Conservation (phyloP, 2,888 invertebrate species). For the Leucoma salicis region DNA sequence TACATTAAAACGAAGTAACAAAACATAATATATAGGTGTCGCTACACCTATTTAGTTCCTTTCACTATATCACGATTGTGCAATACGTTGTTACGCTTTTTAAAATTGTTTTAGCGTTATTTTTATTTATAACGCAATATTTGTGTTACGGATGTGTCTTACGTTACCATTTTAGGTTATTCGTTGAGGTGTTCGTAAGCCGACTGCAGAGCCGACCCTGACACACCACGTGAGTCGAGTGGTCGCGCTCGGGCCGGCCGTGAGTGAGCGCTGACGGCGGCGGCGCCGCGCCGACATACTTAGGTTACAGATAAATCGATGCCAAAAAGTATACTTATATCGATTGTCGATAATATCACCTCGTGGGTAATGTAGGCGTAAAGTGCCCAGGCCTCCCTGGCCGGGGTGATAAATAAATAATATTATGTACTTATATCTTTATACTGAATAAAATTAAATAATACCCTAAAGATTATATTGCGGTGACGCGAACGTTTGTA, state of each 20-base stretch:
- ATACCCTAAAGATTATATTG: slow-evolving; percentile 69
- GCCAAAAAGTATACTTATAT: slow-evolving; percentile 79
- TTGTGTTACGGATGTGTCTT: slow-evolving; percentile 45
- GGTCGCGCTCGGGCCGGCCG: slow-evolving; percentile 30
- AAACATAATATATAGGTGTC: slow-evolving; percentile 50
- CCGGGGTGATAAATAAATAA: slow-evolving; percentile 57
- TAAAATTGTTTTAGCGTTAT: slow-evolving; percentile 66
- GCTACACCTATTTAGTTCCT: slow-evolving; percentile 50
- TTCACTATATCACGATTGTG: slow-evolving; percentile 65
- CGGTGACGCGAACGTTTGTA: slow-evolving; percentile 72
- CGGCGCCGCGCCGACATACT: slow-evolving; percentile 46
- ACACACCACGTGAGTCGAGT: slow-evolving; percentile 1
- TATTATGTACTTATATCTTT: slow-evolving; percentile 73
- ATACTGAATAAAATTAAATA: slow-evolving; percentile 73
- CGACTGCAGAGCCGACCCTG: slow-evolving; percentile 40
- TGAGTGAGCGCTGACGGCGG: slow-evolving; percentile 39
- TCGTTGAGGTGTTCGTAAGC: slow-evolving; percentile 54
- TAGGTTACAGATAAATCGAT: slow-evolving; percentile 74
- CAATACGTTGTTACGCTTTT: slow-evolving; percentile 78
- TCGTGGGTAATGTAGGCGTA: slow-evolving; percentile 70
- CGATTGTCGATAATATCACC: slow-evolving; percentile 71
- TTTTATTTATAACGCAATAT: slow-evolving; percentile 47
- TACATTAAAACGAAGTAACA: slow-evolving; percentile 50
- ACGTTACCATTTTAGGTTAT: slow-evolving; percentile 53
- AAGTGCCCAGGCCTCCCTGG: slow-evolving; percentile 46